These are phyloP conservation scores for Eupithecia inturbata DNA, from an alignment of 2,888 invertebrate genomes.

Conservation along the genomic window DNA sequence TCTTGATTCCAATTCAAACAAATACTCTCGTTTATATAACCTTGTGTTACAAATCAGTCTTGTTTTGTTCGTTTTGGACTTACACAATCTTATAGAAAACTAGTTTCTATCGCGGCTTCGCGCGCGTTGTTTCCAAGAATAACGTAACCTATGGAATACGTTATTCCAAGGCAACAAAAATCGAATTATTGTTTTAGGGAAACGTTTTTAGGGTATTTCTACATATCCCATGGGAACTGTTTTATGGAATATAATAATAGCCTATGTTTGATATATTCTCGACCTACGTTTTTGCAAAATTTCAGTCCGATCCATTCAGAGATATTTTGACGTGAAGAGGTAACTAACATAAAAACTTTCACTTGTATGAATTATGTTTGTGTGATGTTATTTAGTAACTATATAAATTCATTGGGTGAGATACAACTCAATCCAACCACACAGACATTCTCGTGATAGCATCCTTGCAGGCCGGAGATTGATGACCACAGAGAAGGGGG, in stretches of 20 bases:
- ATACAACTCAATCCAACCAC: slow-evolving; percentile 1
- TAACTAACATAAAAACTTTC: no score
- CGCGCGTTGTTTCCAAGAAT: no score
- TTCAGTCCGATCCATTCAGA: no score
- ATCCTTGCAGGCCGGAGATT: not conserved
- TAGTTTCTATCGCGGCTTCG: no score
- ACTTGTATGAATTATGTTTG: not conserved
- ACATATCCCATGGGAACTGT: no score
- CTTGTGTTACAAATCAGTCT: no score
- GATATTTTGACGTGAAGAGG: no score
- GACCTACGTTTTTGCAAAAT: no score
- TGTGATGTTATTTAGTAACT: not conserved
- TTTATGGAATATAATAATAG: not conserved
- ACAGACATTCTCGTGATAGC: not conserved
- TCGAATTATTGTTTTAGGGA: not conserved
- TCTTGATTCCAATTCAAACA: not conserved
- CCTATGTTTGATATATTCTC: not conserved
- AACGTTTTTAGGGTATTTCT: not conserved
- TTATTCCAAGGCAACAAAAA: not conserved
- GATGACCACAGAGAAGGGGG: not conserved
- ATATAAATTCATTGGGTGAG: not conserved
- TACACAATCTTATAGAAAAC: no score
- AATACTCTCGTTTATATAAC: no score
- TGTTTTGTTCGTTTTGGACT: no score
- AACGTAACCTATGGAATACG: no score